phyloP scores from a whole-genome alignment of 2,888 invertebrate species.

The Meteorus cinctellus region DNA sequence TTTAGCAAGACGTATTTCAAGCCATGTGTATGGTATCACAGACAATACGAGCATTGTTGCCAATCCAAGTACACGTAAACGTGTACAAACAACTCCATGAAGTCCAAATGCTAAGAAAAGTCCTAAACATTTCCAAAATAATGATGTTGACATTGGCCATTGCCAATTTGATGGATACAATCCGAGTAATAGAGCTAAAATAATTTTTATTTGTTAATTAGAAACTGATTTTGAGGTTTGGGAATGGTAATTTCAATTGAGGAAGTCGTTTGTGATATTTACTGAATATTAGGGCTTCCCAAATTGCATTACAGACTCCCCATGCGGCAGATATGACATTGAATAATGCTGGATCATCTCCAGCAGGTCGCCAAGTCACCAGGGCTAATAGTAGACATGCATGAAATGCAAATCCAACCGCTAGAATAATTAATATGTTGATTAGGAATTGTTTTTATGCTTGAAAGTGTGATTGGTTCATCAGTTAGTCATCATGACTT shows the following conservation, averaged over 20 bases:
- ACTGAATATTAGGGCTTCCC: conserved; percentile 81
- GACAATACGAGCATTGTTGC: conserved; percentile 74
- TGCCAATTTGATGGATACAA: conserved; percentile 72
- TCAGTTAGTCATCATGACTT: too few species aligned
- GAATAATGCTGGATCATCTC: conserved; percentile 86
- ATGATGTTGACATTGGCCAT: conserved; percentile 71
- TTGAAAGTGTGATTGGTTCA: too few species aligned
- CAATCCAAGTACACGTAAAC: conserved; percentile 73
- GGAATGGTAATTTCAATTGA: not conserved
- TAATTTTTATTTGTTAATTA: conserved; percentile 4
- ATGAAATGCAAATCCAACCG: conserved; percentile 87
- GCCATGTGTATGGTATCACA: conserved; percentile 75
- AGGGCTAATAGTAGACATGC: conserved; percentile 85
- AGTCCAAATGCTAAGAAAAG: conserved; percentile 77
- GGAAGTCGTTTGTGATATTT: conserved; percentile 47
- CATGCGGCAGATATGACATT: conserved; percentile 89
- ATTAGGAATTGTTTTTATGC: not conserved
- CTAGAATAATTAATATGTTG: conserved; percentile 70
- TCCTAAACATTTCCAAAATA: conserved; percentile 77
- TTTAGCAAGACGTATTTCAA: conserved; percentile 74
- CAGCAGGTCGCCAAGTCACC: conserved; percentile 86
- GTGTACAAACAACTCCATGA: conserved; percentile 77
- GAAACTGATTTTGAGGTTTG: not conserved
- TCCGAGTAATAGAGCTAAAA: conserved; percentile 67
- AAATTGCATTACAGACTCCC: conserved; percentile 90